Base-by-base conservation (phyloP, 2,888 invertebrate species). In the Macrophya alboannulata region DNA sequence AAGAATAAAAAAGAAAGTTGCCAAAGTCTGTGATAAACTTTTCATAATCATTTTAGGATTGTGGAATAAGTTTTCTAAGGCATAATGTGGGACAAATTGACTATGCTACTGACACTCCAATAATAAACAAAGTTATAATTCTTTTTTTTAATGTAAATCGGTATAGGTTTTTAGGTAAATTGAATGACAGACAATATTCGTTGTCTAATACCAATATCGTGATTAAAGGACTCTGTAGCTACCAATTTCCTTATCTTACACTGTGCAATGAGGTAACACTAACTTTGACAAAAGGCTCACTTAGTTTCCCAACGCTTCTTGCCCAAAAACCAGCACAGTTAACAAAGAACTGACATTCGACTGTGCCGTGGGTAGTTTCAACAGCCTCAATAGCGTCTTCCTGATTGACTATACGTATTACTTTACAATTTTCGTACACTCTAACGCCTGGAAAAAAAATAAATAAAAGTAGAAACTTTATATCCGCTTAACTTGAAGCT, bases 281-380 rank as follows among this genome's bases (percentile, higher is more conserved):
- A 86, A 94, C 94, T 93, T 98, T 98, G 0, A 99, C 98, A 91
- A 96, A 95, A 1, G 98, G 98, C 86, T 96, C 95, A 40, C 98
- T 97, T 87, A 97, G 93, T 91, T 97, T 97, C 9, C 99, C 99
- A 74, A 99, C 96, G 93, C 97, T 96, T 88, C 98, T 95, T 0
- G 98, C 98, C 98, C 99, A 99, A 94, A 98, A 98, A 10, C 99
- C 99, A 40, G 98, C 97, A 92, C 98, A 98, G 94, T 99, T 99
- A 48, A 99, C 97, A 94, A 99, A 99, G 93, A 96, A 97, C 89
- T 98, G 96, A 93, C 99, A 99, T 87, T 97, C 95, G 17, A 98
- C 96, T 12, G 95, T 94, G 0, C 98, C 98, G 2, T 95, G 94
- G 5, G 95, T 95, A 0, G 98, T 98, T 90, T 97, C 97, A 10